Evolutionary conservation across 2,888 invertebrate species (phyloP).

Genomic region (Cetonia aurata): DNA sequence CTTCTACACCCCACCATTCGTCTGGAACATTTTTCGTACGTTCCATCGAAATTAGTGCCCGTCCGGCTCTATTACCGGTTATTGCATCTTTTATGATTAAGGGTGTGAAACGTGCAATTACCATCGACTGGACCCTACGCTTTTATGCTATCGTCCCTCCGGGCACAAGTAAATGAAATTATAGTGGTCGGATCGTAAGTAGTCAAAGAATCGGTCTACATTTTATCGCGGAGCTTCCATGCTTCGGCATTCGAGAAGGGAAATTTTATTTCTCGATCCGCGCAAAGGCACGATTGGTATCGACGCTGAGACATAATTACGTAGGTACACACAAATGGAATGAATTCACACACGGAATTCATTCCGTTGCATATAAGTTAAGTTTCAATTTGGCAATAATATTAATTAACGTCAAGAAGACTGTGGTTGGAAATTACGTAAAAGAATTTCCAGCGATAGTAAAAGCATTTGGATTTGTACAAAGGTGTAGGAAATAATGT

Average conservation of each 20-base stretch:
- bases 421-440: too few relatives aligned
- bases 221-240: slow-evolving; percentile 33
- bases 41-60: slow-evolving; percentile 45
- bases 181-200: slow-evolving; percentile 48
- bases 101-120: slow-evolving; percentile 51
- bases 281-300: background rate
- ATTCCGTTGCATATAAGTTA: too few relatives aligned
- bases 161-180: slow-evolving; percentile 50
- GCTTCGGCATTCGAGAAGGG: slow-evolving; percentile 10
- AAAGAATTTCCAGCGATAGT: too few relatives aligned
- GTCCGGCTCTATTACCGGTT: slow-evolving; percentile 50
- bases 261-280: slow-evolving; percentile 13
- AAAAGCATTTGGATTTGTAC: too few relatives aligned
- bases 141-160: slow-evolving; percentile 49
- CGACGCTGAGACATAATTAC: slow-evolving; percentile 7
- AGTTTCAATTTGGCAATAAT: background rate
- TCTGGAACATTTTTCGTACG: slow-evolving; percentile 37
- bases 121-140: slow-evolving; percentile 49
- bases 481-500: too few relatives aligned
- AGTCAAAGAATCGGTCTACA: slow-evolving; percentile 42
- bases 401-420: too few relatives aligned
- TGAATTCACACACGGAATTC: background rate
- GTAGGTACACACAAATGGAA: background rate
- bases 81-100: slow-evolving; percentile 51
- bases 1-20: background rate